Base-by-base conservation (phyloP, 2,113 vertebrate genomes). In the Danionella cerebrum region DNA sequence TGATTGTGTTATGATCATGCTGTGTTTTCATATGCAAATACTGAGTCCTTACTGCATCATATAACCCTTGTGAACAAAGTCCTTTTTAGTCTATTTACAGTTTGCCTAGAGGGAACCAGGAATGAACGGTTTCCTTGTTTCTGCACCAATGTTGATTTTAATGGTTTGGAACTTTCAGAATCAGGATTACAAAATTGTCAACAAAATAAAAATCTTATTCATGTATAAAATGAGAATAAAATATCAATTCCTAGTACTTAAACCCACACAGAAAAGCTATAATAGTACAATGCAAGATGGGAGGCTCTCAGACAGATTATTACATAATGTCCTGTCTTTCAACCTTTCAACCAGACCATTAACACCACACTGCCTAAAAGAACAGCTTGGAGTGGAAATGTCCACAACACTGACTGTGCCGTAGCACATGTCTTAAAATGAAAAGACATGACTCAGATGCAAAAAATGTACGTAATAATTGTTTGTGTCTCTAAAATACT, bases 281-380 rank as follows among this genome's bases (percentile, higher is more conserved):
- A 45, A 14, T 71, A 73, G 52, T 53, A 55, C 64, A 18, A 22
- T 70, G 58, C 48, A 66, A 33, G 35, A 53, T 38, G 10, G 60
- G 41, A 72, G 60, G 44, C 58, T 18, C 38, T 72, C 42, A 70
- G 60, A 65, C 38, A 75, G 66, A 72, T 11, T 6, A 57, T 80
- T 80, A 81, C 68, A 69, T 69, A 84, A 84, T 64, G 69, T 67
- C 62, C 54, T 39, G 71, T 73, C 70, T 36, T 48, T 45, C 35
- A 11, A n/a, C 24, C 24, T 71, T 75, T 57, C 25, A 62, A 70
- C 16, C 62, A 65, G 12, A 47, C 50, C 51, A 39, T 52, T 62
- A 67, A 72, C 25, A 71, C 55, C 41, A 63, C 48, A 47, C 60
- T 25, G 45, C 5, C 44, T 14, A 58, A 67, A 36, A 18, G 45